Conservation (phyloP, 2,888 invertebrate species). For the Macropis europaea region DNA sequence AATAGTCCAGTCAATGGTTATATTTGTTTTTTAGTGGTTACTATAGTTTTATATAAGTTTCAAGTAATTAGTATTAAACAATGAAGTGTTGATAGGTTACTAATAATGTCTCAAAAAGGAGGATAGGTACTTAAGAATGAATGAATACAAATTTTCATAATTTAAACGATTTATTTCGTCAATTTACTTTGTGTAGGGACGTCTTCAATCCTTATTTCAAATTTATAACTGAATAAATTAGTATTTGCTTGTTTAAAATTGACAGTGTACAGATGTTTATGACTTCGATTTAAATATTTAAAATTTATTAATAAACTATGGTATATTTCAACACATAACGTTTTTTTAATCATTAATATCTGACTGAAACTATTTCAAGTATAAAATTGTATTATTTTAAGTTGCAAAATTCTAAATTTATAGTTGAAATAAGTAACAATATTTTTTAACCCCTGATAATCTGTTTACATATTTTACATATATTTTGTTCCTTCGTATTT, state of each 20-base stretch:
- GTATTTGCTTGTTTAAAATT: not conserved
- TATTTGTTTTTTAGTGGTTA: too few relatives aligned
- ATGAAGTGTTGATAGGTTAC: too few relatives aligned
- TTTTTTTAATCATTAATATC: not conserved
- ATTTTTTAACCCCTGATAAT: not conserved
- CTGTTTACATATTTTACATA: not conserved
- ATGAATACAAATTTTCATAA: not conserved
- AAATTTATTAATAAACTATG: not conserved
- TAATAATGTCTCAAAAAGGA: too few relatives aligned
- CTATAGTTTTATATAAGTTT: too few relatives aligned
- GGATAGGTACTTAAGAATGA: not conserved
- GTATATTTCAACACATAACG: not conserved
- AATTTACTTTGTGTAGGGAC: not conserved
- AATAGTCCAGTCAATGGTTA: too few relatives aligned
- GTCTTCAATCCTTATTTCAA: not conserved
- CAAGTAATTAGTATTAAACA: too few relatives aligned
- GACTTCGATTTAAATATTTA: not conserved
- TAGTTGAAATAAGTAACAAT: not conserved
- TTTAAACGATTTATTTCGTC: not conserved
- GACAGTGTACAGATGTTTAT: not conserved
- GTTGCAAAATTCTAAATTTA: constrained; percentile 2
- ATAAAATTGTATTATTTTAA: not conserved
- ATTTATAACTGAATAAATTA: not conserved
- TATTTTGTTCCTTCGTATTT: too few relatives aligned
- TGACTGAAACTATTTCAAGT: not conserved